Evolutionary conservation across 1,140 invertebrate genomes (phyloP).

Genomic region (Eueides isabella): DNA sequence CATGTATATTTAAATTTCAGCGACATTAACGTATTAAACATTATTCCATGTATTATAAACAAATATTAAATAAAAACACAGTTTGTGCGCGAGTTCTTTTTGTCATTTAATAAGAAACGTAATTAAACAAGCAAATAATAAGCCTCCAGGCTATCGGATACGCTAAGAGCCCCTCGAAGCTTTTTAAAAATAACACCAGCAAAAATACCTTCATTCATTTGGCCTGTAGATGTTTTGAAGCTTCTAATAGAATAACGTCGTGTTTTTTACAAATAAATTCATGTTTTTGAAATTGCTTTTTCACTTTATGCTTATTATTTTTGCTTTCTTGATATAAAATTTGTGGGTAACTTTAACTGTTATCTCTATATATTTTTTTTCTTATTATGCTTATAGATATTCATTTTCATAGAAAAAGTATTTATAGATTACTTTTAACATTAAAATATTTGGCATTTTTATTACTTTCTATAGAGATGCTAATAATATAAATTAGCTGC

Average conservation of each 20-base stretch:
- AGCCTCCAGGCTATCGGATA: neutral
- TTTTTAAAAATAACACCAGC: slow-evolving; percentile 13
- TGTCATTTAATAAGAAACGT: slow-evolving; percentile 8
- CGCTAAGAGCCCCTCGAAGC: neutral
- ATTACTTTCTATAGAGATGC: too few species aligned
- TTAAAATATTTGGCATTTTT: too few species aligned
- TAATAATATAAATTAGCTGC: too few species aligned
- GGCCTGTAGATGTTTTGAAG: neutral
- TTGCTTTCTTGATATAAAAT: neutral
- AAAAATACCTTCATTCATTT: neutral
- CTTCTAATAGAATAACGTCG: neutral
- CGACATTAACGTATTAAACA: too few species aligned
- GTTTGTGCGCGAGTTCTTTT: neutral
- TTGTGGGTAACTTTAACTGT: neutral
- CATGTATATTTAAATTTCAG: too few species aligned
- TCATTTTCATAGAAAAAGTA: too few species aligned
- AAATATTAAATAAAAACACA: neutral
- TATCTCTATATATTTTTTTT: too few species aligned
- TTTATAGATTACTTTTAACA: too few species aligned
- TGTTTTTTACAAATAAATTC: neutral
- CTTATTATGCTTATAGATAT: too few species aligned
- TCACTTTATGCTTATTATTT: neutral
- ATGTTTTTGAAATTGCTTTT: neutral
- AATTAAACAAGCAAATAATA: slow-evolving; percentile 4
- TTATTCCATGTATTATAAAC: too few species aligned